Evolutionary conservation across 1,140 invertebrate species (phyloP).

Genomic region (Magallana ariakensis): DNA sequence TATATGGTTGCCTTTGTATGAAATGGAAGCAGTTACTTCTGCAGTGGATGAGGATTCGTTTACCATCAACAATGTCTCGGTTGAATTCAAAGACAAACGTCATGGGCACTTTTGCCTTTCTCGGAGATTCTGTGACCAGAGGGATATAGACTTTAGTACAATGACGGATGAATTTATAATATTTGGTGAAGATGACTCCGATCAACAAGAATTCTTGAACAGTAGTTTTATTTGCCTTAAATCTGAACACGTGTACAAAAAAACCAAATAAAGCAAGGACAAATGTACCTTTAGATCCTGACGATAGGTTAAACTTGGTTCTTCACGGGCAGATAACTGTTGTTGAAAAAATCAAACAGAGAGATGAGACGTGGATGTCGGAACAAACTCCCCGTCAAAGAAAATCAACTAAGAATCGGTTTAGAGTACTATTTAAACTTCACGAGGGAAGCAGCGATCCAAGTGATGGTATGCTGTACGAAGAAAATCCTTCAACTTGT

Average conservation of each 20-base stretch:
- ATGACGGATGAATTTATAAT: slow-evolving; percentile 25
- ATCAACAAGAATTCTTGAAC: slow-evolving; percentile 32
- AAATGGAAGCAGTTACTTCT: slow-evolving; percentile 60
- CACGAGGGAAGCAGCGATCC: slow-evolving; percentile 34
- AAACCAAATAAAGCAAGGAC: background rate
- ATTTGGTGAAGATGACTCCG: slow-evolving; percentile 34
- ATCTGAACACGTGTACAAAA: background rate
- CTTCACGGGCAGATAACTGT: slow-evolving; percentile 48
- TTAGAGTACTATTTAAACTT: slow-evolving; percentile 47
- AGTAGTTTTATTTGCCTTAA: slow-evolving; percentile 52
- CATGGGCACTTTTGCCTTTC: slow-evolving; percentile 45
- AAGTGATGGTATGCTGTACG: background rate
- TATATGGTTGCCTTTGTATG: slow-evolving; percentile 60
- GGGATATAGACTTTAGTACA: slow-evolving; percentile 53
- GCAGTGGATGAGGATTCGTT: slow-evolving; percentile 50
- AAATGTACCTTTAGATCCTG: background rate
- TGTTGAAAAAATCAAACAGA: slow-evolving; percentile 36
- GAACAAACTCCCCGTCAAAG: background rate
- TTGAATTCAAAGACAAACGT: slow-evolving; percentile 46
- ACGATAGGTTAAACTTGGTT: slow-evolving; percentile 34
- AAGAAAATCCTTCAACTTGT: slow-evolving; percentile 25
- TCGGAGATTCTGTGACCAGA: slow-evolving; percentile 44
- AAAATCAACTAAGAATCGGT: background rate
- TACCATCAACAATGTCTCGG: slow-evolving; percentile 51
- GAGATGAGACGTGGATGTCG: background rate